Evolutionary conservation across 2,113 vertebrate species (phyloP).

Genomic region (Sciurus niger): DNA sequence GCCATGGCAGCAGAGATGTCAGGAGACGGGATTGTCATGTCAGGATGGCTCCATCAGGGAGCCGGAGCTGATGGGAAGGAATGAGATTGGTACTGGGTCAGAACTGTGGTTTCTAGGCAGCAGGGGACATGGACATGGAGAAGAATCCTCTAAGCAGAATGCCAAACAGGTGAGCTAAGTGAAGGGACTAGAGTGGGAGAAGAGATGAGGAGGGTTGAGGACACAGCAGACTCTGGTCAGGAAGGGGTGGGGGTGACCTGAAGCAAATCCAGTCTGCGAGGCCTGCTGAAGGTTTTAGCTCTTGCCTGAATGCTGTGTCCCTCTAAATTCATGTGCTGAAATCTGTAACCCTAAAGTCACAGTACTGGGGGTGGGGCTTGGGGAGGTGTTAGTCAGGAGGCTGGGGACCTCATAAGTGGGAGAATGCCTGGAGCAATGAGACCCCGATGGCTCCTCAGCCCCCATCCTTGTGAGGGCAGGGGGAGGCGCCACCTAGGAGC

Average conservation of each 20-base stretch:
- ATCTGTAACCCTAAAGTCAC: background rate
- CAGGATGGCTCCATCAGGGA: background rate
- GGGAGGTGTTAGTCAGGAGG: background rate
- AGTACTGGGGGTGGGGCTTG: background rate
- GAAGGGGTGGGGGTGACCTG: background rate
- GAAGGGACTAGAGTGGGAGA: background rate
- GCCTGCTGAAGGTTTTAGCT: background rate
- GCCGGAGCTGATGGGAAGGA: background rate
- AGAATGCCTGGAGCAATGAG: background rate
- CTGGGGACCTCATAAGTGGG: background rate
- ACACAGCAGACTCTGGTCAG: background rate
- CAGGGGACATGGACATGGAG: background rate
- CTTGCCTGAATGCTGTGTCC: background rate
- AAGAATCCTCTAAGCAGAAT: background rate
- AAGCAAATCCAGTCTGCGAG: fast-evolving
- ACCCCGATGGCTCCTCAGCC: background rate
- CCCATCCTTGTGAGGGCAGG: background rate
- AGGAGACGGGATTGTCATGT: background rate
- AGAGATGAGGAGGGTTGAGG: fast-evolving
- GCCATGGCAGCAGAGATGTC: background rate
- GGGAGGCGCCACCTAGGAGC: fast-evolving
- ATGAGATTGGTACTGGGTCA: background rate
- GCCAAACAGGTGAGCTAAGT: background rate
- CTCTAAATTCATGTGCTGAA: background rate
- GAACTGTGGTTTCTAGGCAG: background rate